Conservation (phyloP, 2,888 invertebrate genomes). For the Orthonevra nobilis region DNA sequence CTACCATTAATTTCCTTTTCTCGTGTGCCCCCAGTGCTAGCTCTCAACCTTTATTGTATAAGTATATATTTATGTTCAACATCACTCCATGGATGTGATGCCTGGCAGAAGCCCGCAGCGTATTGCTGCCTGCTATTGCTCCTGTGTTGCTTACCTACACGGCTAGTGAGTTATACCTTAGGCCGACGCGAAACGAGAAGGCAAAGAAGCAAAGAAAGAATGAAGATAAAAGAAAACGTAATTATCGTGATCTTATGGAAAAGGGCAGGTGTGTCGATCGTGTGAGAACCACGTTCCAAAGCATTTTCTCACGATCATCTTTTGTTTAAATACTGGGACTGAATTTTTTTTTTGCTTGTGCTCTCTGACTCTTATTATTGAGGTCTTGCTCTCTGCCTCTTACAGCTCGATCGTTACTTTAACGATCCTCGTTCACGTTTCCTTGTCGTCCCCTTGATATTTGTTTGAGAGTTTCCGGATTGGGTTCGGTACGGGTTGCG, state of each 20-base stretch:
- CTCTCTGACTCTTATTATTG: slow-evolving; percentile 45
- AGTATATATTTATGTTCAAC: too few species aligned
- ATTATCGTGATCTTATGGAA: slow-evolving; percentile 79
- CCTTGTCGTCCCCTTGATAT: slow-evolving; percentile 19
- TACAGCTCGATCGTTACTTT: slow-evolving; percentile 59
- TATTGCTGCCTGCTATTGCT: slow-evolving; percentile 56
- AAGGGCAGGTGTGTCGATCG: slow-evolving; percentile 81
- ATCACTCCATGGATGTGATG: slow-evolving; percentile 44
- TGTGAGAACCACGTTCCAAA: slow-evolving; percentile 81
- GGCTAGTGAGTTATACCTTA: too few species aligned
- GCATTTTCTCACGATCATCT: slow-evolving; percentile 81
- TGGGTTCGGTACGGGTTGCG: slow-evolving; percentile 13
- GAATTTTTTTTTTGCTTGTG: slow-evolving; percentile 28
- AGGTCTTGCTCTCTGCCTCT: slow-evolving; percentile 46
- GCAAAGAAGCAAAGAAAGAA: slow-evolving; percentile 5
- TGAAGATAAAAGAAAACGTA: slow-evolving; percentile 57
- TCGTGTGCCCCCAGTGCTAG: neutral
- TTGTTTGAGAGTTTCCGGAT: slow-evolving; percentile 11
- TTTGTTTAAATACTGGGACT: slow-evolving; percentile 59
- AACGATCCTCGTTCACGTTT: slow-evolving; percentile 42
- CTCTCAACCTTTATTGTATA: slow-evolving; percentile 26
- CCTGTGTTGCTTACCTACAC: slow-evolving; percentile 58
- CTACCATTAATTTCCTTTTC: slow-evolving; percentile 59
- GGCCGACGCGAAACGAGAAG: slow-evolving; percentile 34
- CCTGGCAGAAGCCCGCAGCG: slow-evolving; percentile 58